Base-by-base conservation (phyloP, 37 sponge, comb jelly and placozoan genomes). In the Lycopodina hypogea region DNA sequence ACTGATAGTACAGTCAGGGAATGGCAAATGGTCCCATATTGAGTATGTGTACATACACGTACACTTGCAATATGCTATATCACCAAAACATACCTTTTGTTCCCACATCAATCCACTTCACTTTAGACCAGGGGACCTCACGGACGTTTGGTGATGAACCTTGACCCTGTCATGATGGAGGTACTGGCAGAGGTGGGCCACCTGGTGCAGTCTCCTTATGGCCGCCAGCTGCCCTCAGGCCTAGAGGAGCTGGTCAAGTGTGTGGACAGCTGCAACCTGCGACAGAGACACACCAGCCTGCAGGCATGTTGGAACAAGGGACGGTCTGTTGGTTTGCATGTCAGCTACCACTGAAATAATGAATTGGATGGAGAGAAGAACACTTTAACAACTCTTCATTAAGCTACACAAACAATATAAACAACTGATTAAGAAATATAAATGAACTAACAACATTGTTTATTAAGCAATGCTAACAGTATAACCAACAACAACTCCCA, bases 181-280 rank as follows among this genome's bases (percentile, higher is more conserved):
- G 81, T 89, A 12, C 42, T 89, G 35, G 26, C 50, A 0, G 90
- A 89, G 81, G 66, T 65, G 9, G 76, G 51, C 52, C 45, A 89
- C 71, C 71, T 89, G 51, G 37, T 56, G 2, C 72, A 42, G 35
- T 72, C 83, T 7, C 88, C 88, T 24, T 71, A 82, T 71, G 35
- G 56, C n/a, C 14, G 78, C 41, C 26, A 22, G 0, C 56, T 83
- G 19, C 89, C 89, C 48, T 36, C 74, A 2, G 15, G 36, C 1
- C 56, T 84, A 9, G 70, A 61, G 53, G 36, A 57, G 24, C 42
- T 87, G 38, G 18, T 67, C 29, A 56, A 53, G 62, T 38, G 28
- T 28, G 37, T 76, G 34, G 75, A 75, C 72, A 15, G 15, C 22
- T 1, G 28, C 1, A 60, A 76, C 11, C 69, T 84, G 48, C 41